Evolutionary conservation across 2,113 vertebrate genomes (phyloP).

Genomic region (Callaeas wilsoni): DNA sequence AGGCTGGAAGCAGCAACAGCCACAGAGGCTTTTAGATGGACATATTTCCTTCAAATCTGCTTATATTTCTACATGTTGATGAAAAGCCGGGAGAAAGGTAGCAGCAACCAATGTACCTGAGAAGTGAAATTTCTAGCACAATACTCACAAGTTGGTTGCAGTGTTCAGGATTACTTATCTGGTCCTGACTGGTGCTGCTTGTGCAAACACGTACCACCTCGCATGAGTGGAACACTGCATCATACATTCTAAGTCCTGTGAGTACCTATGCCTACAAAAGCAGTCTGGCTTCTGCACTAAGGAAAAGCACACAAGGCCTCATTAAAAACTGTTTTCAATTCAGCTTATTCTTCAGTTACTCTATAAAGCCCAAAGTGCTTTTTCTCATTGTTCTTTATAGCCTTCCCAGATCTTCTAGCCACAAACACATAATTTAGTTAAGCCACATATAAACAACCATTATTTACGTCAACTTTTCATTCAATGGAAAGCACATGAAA

Average conservation of each 20-base stretch:
- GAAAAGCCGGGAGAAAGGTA: neutral
- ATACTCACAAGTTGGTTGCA: neutral
- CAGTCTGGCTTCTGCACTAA: neutral
- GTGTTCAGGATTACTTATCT: neutral
- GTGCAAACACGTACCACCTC: neutral
- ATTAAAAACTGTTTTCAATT: neutral
- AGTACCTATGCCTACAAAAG: neutral
- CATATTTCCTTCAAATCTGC: neutral
- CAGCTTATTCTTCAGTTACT: neutral
- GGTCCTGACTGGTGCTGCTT: neutral
- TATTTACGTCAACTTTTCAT: conserved; percentile 21
- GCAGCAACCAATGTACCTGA: neutral
- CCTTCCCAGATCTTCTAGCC: neutral
- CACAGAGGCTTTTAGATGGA: neutral
- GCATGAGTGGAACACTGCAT: neutral
- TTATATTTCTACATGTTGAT: neutral
- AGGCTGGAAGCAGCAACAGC: neutral
- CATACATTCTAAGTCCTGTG: rapidly evolving
- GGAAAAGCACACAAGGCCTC: neutral
- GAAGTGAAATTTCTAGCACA: neutral
- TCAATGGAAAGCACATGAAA: conserved; percentile 36
- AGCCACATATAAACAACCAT: conserved; percentile 21
- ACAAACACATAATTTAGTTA: conserved; percentile 39
- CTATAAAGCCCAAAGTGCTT: neutral
- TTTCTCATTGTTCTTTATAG: conserved; percentile 10